phyloP scores from a whole-genome alignment of 2,113 vertebrate species.

The Mormyrus lacerda region DNA sequence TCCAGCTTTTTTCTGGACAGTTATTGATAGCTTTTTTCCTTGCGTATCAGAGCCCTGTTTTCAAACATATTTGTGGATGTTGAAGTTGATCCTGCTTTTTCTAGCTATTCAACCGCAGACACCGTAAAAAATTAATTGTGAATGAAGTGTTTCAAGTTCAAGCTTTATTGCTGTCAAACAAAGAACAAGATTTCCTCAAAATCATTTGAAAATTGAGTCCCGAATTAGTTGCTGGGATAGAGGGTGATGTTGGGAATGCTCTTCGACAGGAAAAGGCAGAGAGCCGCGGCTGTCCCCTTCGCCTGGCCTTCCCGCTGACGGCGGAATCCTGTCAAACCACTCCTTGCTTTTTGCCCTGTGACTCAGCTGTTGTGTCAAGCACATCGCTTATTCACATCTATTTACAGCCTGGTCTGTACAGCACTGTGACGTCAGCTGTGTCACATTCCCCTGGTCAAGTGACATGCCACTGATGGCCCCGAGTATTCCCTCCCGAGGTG shows the following conservation, averaged over 20 bases:
- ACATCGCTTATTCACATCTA: background rate
- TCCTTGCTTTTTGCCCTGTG: slow-evolving; percentile 7
- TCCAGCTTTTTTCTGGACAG: background rate
- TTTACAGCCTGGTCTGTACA: background rate
- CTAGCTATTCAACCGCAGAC: background rate
- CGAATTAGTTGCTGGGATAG: background rate
- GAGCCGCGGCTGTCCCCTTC: background rate
- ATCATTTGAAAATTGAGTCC: background rate
- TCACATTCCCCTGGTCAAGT: slow-evolving; percentile 16
- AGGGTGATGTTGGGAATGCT: background rate
- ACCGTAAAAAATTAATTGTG: no score
- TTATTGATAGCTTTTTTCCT: background rate
- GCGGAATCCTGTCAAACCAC: background rate
- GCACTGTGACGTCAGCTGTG: background rate
- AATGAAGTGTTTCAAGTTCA: background rate
- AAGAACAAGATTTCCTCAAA: background rate
- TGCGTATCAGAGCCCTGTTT: background rate
- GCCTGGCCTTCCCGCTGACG: background rate
- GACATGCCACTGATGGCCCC: background rate
- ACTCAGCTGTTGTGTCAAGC: background rate
- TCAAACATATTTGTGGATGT: background rate
- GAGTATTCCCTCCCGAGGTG: background rate
- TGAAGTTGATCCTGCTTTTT: background rate
- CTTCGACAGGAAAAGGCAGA: background rate
- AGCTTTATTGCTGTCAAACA: background rate